Evolutionary conservation across 2,888 invertebrate species (phyloP), one percentile per base, ranked within the genome.

Genomic region (Polymixis flavicincta): DNA sequence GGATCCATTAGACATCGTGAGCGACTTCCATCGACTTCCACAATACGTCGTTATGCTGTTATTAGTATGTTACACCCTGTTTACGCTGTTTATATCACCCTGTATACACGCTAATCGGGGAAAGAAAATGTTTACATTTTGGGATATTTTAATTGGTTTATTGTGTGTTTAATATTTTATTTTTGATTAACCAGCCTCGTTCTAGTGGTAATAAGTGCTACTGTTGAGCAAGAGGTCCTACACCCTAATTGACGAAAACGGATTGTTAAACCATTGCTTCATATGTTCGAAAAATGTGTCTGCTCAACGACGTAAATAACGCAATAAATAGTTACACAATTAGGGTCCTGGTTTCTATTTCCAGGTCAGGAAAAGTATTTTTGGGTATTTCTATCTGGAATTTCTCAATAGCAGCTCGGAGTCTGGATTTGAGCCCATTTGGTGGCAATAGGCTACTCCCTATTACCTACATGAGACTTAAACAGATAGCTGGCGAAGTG

Each of bases 1-100:
- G 83, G 76, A 71, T 78, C 88, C 85, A 88, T 89, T 89, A 89
- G 84, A 81, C 74, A 80, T 70, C 74, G 75, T 71, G 77, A 64
- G 76, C 83, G 76, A 57, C 78, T 77, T 71, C 70, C 85, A 74
- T 70, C 83, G 85, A 84, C 83, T 81, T 72, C 60, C 73, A 83
- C 79, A 80, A 85, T 87, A 80, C 79, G 68, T 84, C 82, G 87
- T 82, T 83, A 83, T 81, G 59, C 63, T 69, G 80, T 83, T 86
- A 83, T 82, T 86, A 85, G 74, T 78, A 73, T 80, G 76, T 84
- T 82, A 74, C 71, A 83, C 22, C 48, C 73, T 74, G 65, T 75
- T 72, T 71, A 80, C 67, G 55, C 25, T 61, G 37, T 64, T 76
- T 68, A 68, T 71, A 72, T 61, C 67, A 71, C 0, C 14, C 48